These are phyloP conservation scores for Pomatostomus ruficeps DNA, from an alignment of 2,113 vertebrate genomes.

Conservation along the genomic window DNA sequence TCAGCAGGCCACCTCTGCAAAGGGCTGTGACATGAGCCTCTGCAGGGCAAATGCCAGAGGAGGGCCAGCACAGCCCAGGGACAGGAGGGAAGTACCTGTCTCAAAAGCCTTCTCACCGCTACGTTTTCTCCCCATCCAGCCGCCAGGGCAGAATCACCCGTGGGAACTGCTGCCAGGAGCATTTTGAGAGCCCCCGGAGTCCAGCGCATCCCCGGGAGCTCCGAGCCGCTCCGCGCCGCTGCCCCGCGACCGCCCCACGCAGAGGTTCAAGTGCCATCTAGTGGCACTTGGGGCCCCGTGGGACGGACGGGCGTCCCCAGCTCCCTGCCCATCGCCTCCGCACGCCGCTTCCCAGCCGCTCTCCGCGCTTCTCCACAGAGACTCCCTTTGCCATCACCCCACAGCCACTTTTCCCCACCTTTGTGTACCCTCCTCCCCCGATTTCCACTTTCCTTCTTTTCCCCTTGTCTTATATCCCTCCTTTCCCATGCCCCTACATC, in stretches of 20 bases:
- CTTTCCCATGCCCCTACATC: fast-evolving
- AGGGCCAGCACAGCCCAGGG: not conserved
- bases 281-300: not conserved
- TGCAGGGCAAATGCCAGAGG: too few species aligned
- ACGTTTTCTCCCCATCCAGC: not conserved
- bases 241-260: not conserved
- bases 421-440: not conserved
- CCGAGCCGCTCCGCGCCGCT: fast-evolving
- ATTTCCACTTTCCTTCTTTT: too few species aligned
- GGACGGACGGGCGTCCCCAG: not conserved
- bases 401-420: too few species aligned
- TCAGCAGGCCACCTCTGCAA: not conserved
- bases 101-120: not conserved
- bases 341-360: not conserved
- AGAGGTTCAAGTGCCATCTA: slow-evolving; percentile 19
- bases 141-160: not conserved
- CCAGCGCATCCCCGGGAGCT: not conserved
- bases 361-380: not conserved
- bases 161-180: not conserved
- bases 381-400: not conserved
- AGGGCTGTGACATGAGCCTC: not conserved
- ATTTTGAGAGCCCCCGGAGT: not conserved
- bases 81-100: not conserved
- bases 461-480: fast-evolving
- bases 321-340: not conserved